phyloP scores from a whole-genome alignment of 2,888 invertebrate species.

The Sthenelais limicola region DNA sequence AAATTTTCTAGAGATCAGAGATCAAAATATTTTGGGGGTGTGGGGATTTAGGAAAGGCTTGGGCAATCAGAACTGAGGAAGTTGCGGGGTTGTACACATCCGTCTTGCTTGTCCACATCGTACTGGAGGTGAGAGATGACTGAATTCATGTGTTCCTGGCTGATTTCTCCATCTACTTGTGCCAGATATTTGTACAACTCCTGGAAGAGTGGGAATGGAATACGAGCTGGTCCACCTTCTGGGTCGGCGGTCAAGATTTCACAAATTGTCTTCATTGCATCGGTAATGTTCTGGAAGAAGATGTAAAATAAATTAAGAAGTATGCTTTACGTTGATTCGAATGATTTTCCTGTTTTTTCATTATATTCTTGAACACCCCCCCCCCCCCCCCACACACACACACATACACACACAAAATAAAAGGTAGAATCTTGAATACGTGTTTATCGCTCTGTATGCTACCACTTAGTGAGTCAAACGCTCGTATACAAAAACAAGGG shows the following conservation, averaged over 20 bases:
- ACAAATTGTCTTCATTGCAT: conserved; percentile 86
- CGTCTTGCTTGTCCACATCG: conserved; percentile 72
- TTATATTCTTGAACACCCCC: no score
- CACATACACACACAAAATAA: no score
- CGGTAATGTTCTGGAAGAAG: conserved; percentile 78
- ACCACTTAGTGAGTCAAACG: no score
- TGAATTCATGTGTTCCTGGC: conserved; percentile 66
- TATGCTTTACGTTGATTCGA: neutral
- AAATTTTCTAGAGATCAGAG: no score
- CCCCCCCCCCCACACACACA: no score
- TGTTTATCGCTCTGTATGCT: no score
- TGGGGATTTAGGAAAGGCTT: conserved; percentile 54
- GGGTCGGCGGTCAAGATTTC: conserved; percentile 87
- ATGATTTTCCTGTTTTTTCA: no score
- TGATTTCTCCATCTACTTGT: conserved; percentile 71
- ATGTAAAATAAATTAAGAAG: neutral
- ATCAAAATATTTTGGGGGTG: no score
- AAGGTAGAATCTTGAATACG: no score
- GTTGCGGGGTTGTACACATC: conserved; percentile 71
- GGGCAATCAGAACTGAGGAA: conserved; percentile 71
- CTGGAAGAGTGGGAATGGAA: conserved; percentile 75
- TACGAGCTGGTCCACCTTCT: conserved; percentile 85
- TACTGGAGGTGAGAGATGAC: conserved; percentile 66
- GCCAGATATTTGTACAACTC: conserved; percentile 71
- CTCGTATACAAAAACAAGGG: no score